Evolutionary conservation across 2,888 invertebrate genomes (phyloP).

Genomic region (Lycia hirtaria): DNA sequence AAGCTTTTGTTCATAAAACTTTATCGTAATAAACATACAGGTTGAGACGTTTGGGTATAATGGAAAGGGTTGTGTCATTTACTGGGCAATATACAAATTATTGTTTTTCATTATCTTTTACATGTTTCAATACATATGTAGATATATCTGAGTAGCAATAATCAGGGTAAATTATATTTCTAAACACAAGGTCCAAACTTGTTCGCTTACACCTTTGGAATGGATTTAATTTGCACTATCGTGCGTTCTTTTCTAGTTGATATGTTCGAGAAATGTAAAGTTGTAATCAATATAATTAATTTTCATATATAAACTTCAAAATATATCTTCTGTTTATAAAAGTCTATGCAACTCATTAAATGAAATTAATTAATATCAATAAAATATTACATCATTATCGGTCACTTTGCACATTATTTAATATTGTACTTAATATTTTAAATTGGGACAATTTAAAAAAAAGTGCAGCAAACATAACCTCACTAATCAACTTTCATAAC

Average conservation of each 20-base stretch:
- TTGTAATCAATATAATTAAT: constrained; percentile 7
- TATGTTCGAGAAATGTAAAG: background rate
- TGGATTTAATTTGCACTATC: constrained; percentile 4
- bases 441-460: constrained; percentile 47
- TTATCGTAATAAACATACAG: constrained; percentile 19
- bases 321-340: background rate
- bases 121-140: constrained; percentile 8
- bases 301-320: background rate
- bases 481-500: too few relatives aligned
- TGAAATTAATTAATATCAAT: background rate
- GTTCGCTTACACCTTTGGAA: background rate
- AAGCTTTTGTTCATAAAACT: constrained; percentile 9
- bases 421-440: constrained; percentile 32
- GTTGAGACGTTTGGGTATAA: constrained; percentile 67
- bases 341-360: background rate
- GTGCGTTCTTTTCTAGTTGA: constrained; percentile 1
- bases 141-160: constrained; percentile 27
- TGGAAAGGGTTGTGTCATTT: constrained; percentile 77
- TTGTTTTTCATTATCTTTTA: constrained; percentile 27
- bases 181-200: constrained; percentile 12
- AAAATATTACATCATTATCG: background rate
- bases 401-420: background rate
- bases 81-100: constrained; percentile 76
- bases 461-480: too few relatives aligned
- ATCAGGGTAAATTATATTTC: constrained; percentile 37